Base-by-base conservation (phyloP, 2,113 vertebrate genomes). In the Atrichornis clamosus region DNA sequence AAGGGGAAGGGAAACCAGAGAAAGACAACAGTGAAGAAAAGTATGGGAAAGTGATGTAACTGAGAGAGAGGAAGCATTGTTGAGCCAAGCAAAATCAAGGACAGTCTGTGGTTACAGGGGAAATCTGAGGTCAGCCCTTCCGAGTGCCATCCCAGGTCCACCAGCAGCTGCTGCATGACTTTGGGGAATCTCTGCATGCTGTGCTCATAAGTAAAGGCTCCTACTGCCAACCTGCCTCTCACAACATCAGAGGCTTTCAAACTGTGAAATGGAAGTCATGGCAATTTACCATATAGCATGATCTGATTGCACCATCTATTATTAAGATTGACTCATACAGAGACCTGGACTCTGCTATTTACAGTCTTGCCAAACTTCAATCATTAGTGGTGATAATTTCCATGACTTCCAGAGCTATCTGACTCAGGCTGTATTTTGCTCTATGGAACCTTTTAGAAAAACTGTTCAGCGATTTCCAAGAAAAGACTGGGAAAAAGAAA, bases 391-490 rank as follows among this genome's bases (percentile, higher is more conserved):
- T 60, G 77, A 82, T 52, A 78, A 49, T 96, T 97, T 94, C 93
- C 91, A 39, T 93, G n/a, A n/a, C n/a, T n/a, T n/a, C n/a, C n/a
- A n/a, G n/a, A n/a, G 53, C 77, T 80, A 77, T 92, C 68, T 94
- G 91, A 93, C 91, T 93, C 89, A 94, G 81, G 37, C 65, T 91
- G 58, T 30, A 30, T 81, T 97, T 84, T 93, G 39, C 39, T 81
- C 9, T 37, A 9, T 32, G 82, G 85, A 95, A 96, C 15, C 35
- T 84, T 84, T 96, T 84, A 95, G 63, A 46, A 79, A 93, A 92
- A 78, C 4, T 32, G 27, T 82, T 70, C 37, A 81, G 42, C 47
- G 90, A 95, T 81, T 95, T 95, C 95, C 94, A 92, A 87, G 95
- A 64, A 95, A 90, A 63, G 76, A 63, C 72, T 47, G 24, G 55